Evolutionary conservation across 1,140 invertebrate genomes (phyloP).

Genomic region (Zaprionus kolodkinae): DNA sequence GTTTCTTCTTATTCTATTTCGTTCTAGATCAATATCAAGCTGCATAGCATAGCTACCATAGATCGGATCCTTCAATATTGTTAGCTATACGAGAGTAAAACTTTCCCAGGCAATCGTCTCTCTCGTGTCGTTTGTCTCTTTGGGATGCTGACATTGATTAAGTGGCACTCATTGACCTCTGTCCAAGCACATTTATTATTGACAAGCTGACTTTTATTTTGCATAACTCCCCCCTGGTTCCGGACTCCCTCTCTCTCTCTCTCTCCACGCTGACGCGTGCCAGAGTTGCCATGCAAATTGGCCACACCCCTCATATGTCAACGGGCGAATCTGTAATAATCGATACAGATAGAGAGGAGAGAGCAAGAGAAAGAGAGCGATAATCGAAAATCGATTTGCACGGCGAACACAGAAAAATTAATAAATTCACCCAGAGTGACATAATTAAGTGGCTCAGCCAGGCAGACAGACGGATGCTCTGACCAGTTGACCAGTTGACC

Average conservation of each 20-base stretch:
- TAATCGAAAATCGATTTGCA: constrained; percentile 76
- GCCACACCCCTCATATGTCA: constrained; percentile 72
- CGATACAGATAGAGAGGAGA: constrained; percentile 32
- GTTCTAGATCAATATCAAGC: too few species aligned
- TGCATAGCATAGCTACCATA: too few species aligned
- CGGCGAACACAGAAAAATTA: constrained; percentile 45
- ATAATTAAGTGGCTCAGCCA: constrained; percentile 59
- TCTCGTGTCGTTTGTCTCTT: background rate
- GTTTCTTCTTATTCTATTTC: too few species aligned
- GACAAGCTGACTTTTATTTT: constrained; percentile 51
- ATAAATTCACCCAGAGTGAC: constrained; percentile 71
- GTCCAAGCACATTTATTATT: constrained; percentile 73
- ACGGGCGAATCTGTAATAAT: constrained; percentile 47
- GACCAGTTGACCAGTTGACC: constrained; percentile 58
- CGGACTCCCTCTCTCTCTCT: constrained; percentile 33
- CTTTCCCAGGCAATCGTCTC: background rate
- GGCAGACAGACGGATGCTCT: constrained; percentile 26
- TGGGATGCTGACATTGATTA: constrained; percentile 56
- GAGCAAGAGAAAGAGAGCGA: background rate
- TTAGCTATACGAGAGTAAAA: background rate
- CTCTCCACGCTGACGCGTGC: constrained; percentile 55
- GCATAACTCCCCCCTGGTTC: constrained; percentile 41
- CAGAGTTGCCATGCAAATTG: constrained; percentile 66
- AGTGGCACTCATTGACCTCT: constrained; percentile 74
- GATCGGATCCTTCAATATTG: too few species aligned